Conservation (phyloP, 2,888 invertebrate genomes). For the Agrotis puta region DNA sequence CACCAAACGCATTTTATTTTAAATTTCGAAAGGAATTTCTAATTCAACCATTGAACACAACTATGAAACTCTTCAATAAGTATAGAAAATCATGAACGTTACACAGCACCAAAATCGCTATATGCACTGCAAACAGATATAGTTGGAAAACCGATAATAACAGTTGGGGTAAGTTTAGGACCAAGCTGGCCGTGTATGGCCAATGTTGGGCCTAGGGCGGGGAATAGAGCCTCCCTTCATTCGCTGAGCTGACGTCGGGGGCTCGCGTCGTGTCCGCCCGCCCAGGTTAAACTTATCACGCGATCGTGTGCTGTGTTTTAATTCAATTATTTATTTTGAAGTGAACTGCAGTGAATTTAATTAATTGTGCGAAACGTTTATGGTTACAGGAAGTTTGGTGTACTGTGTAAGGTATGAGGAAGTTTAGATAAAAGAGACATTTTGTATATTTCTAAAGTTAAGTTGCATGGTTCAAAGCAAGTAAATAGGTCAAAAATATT, state of each 20-base stretch:
- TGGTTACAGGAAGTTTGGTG: constrained; percentile 33
- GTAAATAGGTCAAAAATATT: too few species aligned
- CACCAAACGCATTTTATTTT: background rate
- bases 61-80: constrained; percentile 3
- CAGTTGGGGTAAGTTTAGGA: constrained; percentile 49
- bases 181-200: constrained; percentile 43
- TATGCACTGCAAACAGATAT: constrained; percentile 29
- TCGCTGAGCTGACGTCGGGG: constrained; percentile 72
- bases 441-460: background rate
- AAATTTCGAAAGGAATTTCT: background rate
- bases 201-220: constrained; percentile 69
- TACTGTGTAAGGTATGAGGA: constrained; percentile 51
- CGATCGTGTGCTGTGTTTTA: constrained; percentile 57
- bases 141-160: constrained; percentile 61
- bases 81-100: constrained; percentile 13
- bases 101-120: constrained; percentile 17
- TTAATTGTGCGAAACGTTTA: constrained; percentile 33
- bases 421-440: background rate
- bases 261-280: constrained; percentile 74
- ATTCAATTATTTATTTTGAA: constrained; percentile 49
- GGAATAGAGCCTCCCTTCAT: constrained; percentile 71
- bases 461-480: background rate
- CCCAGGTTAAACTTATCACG: constrained; percentile 68
- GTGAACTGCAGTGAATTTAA: constrained; percentile 54
- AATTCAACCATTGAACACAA: background rate